phyloP scores from a whole-genome alignment of 2,888 invertebrate genomes.

The Epinotia bilunana region DNA sequence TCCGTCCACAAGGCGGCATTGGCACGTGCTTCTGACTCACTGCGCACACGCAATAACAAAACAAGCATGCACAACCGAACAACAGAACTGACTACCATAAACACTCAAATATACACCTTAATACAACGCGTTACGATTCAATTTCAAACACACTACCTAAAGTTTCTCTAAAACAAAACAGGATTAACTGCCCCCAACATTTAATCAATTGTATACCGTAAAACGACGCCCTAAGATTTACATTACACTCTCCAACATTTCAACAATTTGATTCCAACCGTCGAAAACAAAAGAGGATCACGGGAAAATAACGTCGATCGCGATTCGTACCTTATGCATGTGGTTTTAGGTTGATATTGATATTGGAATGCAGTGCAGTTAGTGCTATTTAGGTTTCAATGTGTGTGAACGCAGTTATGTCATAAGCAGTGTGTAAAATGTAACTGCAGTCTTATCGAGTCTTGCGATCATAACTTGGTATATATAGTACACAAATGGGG shows the following conservation, averaged over 20 bases:
- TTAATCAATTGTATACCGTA: too few species aligned
- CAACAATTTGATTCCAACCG: too few species aligned
- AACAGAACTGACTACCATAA: neutral
- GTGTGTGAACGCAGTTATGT: neutral
- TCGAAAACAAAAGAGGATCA: neutral
- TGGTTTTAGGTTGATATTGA: neutral
- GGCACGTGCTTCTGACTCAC: slow-evolving; percentile 23
- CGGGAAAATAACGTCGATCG: too few species aligned
- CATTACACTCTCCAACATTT: too few species aligned
- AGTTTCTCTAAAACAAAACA: too few species aligned
- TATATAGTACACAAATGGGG: neutral
- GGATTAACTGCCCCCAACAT: too few species aligned
- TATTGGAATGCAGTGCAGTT: neutral
- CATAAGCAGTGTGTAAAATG: too few species aligned
- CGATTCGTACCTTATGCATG: too few species aligned
- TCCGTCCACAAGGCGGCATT: slow-evolving; percentile 7
- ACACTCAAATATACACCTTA: neutral
- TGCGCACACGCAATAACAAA: neutral
- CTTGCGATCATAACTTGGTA: neutral
- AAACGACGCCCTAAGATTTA: too few species aligned
- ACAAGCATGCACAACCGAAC: neutral
- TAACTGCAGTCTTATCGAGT: neutral
- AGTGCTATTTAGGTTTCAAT: neutral
- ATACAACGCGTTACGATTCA: neutral
- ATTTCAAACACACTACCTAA: neutral